Conservation (phyloP, 2,888 invertebrate species). For the Drosophila quinaria region DNA sequence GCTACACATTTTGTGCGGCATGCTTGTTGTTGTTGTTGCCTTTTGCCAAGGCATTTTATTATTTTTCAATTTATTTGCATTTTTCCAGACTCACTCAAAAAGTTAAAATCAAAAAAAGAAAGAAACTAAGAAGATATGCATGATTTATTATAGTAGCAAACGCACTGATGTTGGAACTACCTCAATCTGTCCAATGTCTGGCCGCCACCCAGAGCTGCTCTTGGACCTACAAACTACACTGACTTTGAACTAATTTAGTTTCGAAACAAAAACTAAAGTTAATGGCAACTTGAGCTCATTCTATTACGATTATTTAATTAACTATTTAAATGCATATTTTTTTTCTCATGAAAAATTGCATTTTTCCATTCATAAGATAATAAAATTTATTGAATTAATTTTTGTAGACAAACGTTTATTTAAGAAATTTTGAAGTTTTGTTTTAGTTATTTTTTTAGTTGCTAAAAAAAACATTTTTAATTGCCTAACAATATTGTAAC, state of each 20-base stretch:
- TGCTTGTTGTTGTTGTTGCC: slow-evolving; percentile 20
- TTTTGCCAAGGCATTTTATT: slow-evolving; percentile 62
- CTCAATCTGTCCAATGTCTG: slow-evolving; percentile 24
- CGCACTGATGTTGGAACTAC: slow-evolving; percentile 21
- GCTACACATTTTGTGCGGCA: slow-evolving; percentile 72
- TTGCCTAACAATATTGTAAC: no score
- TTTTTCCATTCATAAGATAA: no score
- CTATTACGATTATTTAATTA: not conserved
- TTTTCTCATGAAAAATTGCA: no score
- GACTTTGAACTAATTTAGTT: not conserved
- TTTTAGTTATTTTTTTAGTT: no score
- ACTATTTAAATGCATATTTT: not conserved
- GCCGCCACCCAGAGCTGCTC: not conserved
- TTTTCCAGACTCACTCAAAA: slow-evolving; percentile 35
- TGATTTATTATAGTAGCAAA: slow-evolving; percentile 54
- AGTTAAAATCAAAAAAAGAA: slow-evolving; percentile 20
- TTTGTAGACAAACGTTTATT: no score
- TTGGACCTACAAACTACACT: not conserved
- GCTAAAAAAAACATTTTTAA: no score
- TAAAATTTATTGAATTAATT: no score
- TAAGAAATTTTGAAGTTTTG: no score
- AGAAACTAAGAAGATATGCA: slow-evolving; percentile 33
- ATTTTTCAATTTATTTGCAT: slow-evolving; percentile 77
- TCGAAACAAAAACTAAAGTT: not conserved
- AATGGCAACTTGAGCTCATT: not conserved